Percentiles rank a stretch among this genome's conserved stretches.
Evolutionary conservation across 2,113 vertebrate species (phyloP).

Genomic region (Ictalurus furcatus): DNA sequence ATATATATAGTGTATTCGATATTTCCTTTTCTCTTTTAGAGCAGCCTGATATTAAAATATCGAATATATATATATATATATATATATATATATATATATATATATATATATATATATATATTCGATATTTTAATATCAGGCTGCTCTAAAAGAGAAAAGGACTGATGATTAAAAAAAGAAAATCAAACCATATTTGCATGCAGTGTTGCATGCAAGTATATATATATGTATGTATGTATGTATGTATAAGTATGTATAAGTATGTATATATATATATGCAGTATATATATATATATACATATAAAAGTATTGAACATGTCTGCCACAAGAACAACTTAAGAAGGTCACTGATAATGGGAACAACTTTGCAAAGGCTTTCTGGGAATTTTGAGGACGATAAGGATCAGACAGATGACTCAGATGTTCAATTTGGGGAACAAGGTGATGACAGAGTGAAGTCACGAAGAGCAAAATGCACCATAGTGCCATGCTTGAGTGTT

Average conservation of each 20-base stretch:
- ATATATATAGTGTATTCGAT: no score
- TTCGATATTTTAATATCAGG: no score
- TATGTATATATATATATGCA: no score
- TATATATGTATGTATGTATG: no score
- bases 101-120: no score
- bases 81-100: no score
- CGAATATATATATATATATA: no score
- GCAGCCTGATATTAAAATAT: no score
- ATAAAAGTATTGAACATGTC: not conserved
- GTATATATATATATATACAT: no score
- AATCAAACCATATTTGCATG: not conserved
- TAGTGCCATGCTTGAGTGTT: not conserved
- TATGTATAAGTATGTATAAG: no score
- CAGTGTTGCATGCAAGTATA: not conserved
- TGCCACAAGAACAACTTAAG: not conserved
- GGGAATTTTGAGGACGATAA: not conserved
- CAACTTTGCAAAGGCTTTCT: not conserved
- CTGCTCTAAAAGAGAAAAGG: no score
- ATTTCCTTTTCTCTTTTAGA: no score
- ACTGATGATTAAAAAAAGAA: not conserved
- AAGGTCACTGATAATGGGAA: constrained; percentile 15
- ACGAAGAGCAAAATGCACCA: constrained; percentile 1
- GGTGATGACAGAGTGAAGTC: constrained; percentile 8
- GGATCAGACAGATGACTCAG: not conserved
- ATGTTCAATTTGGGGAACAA: constrained; percentile 16